These are phyloP conservation scores for Carcharodon carcharias DNA, from an alignment of 2,797 vertebrate genomes.

Conservation along the genomic window DNA sequence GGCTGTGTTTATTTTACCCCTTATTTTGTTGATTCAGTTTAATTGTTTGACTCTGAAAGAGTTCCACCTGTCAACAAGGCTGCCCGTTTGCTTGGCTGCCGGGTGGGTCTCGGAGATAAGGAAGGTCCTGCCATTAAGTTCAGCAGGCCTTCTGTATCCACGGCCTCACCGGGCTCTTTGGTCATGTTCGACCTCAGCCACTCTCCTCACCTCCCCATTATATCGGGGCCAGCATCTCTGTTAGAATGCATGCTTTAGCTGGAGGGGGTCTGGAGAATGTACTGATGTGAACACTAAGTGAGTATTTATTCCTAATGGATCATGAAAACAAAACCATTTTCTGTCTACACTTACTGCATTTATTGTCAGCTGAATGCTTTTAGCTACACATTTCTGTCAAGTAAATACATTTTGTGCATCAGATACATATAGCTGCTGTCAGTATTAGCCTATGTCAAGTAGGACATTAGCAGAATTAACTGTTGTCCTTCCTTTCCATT, in stretches of 20 bases:
- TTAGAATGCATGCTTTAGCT: not conserved
- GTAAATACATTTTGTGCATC: conserved; percentile 16
- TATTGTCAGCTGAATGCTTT: conserved; percentile 32
- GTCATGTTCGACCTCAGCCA: not conserved
- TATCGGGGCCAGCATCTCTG: not conserved
- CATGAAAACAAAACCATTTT: conserved; percentile 27
- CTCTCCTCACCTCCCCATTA: too few species aligned
- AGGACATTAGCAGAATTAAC: conserved; percentile 11
- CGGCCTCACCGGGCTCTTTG: not conserved
- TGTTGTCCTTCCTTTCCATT: not conserved
- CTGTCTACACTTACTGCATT: not conserved
- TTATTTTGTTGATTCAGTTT: too few species aligned
- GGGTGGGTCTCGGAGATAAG: not conserved
- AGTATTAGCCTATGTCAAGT: not conserved
- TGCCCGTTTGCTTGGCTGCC: not conserved
- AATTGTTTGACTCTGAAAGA: too few species aligned
- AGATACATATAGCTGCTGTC: not conserved
- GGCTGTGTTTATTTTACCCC: too few species aligned
- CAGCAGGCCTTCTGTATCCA: not conserved
- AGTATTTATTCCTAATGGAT: conserved; percentile 27
- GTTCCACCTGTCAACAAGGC: not conserved
- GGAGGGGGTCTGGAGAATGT: not conserved
- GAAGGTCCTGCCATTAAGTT: not conserved
- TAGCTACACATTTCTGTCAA: conserved; percentile 32
- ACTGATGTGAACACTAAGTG: conserved; percentile 17